These are phyloP conservation scores for Noctua janthina DNA, from an alignment of 2,888 invertebrate species.

Conservation along the genomic window DNA sequence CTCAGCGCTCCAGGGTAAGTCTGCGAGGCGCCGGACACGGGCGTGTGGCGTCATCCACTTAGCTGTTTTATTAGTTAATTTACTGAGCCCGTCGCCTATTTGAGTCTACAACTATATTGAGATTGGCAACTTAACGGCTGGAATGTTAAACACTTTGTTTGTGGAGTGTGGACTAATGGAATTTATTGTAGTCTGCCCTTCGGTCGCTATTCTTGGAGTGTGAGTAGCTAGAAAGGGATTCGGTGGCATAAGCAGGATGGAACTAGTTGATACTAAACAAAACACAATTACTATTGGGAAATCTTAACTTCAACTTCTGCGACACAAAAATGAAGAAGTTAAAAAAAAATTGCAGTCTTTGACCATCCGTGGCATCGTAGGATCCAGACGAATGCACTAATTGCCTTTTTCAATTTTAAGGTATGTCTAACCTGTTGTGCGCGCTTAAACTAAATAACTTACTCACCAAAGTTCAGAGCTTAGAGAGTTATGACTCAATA, in stretches of 20 bases:
- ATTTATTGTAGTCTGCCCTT: conserved; percentile 29
- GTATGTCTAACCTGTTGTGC: neutral
- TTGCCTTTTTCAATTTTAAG: neutral
- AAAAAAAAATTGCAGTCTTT: conserved; percentile 4
- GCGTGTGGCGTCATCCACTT: conserved; percentile 66
- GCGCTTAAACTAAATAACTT: neutral
- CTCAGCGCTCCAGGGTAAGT: conserved; percentile 32
- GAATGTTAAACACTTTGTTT: conserved; percentile 52
- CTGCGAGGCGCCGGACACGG: conserved; percentile 59
- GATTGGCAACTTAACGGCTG: conserved; percentile 55
- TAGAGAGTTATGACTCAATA: conserved; percentile 8
- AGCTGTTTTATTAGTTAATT: conserved; percentile 67
- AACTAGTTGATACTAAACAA: neutral
- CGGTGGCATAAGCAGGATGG: neutral
- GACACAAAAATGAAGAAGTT: neutral
- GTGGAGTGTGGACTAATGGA: conserved; percentile 34
- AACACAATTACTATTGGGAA: neutral
- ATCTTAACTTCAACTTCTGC: neutral
- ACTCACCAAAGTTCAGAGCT: conserved; percentile 8
- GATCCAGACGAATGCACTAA: neutral
- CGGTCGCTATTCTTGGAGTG: neutral
- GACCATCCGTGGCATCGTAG: neutral
- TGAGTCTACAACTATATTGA: conserved; percentile 47
- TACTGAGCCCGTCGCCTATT: conserved; percentile 49
- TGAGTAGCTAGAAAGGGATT: conserved; percentile 12